Evolutionary conservation across 2,113 vertebrate genomes (phyloP), one percentile per base, ranked within the genome.

Genomic region (Planiliza haematocheilus): DNA sequence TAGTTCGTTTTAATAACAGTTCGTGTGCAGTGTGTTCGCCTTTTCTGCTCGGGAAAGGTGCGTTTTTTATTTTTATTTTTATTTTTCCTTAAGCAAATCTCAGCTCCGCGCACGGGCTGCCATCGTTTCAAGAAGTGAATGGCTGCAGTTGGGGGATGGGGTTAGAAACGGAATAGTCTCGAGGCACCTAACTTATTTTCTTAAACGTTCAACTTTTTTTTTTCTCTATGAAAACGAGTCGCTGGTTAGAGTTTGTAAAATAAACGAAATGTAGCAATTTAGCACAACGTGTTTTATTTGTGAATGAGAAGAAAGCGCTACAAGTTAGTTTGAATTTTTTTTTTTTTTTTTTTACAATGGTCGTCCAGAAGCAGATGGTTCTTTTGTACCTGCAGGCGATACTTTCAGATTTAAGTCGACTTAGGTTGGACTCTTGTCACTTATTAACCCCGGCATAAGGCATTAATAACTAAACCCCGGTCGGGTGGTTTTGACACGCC

Each of bases 111-210:
- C 85, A 9, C 67, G 62, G n/a, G 65, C 77, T 75, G 51, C 78
- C 63, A 42, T 70, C 63, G 82, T 56, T 61, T 70, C 60, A 24
- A 59, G 60, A 43, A 74, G 77, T 86, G 84, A 88, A 86, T 64
- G 88, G 88, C 37, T 80, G 10, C 46, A 84, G 89, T 82, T 92
- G 91, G 89, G 91, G 91, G 88, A 92, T 89, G 90, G 91, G 88
- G 75, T 74, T 45, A 16, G 71, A 55, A 63, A 75, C 42, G 59
- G 57, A 87, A 64, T 1, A 41, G 70, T 70, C 51, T 75, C 16
- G 8, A 61, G 34, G 56, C 69, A 53, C 17, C 21, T 34, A 81
- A 89, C 65, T 91, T 75, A 9, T 56, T 65, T 70, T 71, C 48
- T 60, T 14, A 0, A 18, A 49, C 10, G 21, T 30, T 56, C 13